Base-by-base conservation (phyloP, 1,140 invertebrate genomes). In the Drosophila equinoxialis region DNA sequence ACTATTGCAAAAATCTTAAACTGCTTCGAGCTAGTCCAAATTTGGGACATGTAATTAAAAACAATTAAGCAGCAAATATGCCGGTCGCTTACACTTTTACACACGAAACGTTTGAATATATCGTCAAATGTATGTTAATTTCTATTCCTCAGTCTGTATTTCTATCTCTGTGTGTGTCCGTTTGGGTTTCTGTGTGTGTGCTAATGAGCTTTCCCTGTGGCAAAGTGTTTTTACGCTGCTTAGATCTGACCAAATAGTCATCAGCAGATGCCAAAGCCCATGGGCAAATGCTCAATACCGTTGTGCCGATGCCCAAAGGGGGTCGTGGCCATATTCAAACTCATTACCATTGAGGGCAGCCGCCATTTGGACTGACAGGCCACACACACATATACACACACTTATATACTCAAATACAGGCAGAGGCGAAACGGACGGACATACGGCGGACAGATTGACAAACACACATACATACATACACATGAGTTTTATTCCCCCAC, bases 401-500 rank as follows among this genome's bases (percentile, higher is more conserved):
- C 71, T 33, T 51, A 61, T 42, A 61, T 26, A 73, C 26, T 41
- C 69, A 48, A 48, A 48, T 48, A 48, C 14, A 48, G 17, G 7
- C 45, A 48, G 30, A 30, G 35, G 45, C 7, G 7, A 17, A 14
- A 66, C 81, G 77, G 66, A 85, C 35, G 3, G 35, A 13, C 37
- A 13, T 2, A 39, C 58, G n/a, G 35, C 30, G 30, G 35, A n/a
- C 35, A 37, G 35, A 37, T 37, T 11, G 35, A 37, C 35, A 37
- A 8, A 59, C 57, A 59, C 13, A 35, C 11, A 33, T 10, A 86
- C 59, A 66, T 77, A 86, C 59, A 66, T 71, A 76, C 77, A 79
- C 82, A 63, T 77, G 71, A 72, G 69, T 76, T 87, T 62, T 77
- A 39, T 79, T 86, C 79, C 83, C 83, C 83, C 69, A 86, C 76